Conservation (phyloP, 2,888 invertebrate species). For the Eupithecia pulchellata region DNA sequence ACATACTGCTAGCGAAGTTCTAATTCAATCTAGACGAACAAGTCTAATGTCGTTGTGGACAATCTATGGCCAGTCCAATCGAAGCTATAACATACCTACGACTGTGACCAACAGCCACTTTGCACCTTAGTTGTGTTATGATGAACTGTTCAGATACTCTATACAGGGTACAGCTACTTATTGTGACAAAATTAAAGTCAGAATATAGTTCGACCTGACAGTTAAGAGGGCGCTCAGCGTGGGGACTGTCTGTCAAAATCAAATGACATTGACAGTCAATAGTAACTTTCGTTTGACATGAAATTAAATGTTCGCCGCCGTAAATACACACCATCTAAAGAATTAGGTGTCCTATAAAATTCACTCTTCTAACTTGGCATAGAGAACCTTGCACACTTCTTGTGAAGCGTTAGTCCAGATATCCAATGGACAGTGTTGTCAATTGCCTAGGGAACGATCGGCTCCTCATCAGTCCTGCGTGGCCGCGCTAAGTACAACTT, state of each 20-base stretch:
- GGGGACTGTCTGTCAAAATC: neutral
- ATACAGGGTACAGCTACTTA: no score
- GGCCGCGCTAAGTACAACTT: conserved; percentile 32
- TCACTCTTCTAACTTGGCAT: neutral
- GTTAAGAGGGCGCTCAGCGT: neutral
- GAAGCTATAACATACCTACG: neutral
- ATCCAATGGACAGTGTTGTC: neutral
- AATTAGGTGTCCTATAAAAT: neutral
- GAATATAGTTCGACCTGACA: no score
- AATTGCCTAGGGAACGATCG: neutral
- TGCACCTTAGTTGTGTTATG: neutral
- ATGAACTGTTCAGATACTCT: neutral
- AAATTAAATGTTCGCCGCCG: neutral
- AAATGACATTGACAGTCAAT: neutral
- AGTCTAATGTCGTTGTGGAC: neutral
- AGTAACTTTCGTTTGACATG: neutral
- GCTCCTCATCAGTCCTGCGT: conserved; percentile 15
- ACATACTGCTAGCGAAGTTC: conserved; percentile 1
- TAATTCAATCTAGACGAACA: neutral
- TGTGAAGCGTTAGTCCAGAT: neutral
- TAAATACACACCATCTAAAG: neutral
- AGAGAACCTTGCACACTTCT: neutral
- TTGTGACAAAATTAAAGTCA: no score
- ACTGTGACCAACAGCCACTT: neutral
- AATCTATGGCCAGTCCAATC: neutral